Percentiles rank a stretch among this genome's conserved stretches.
These are phyloP conservation scores for Lontra canadensis DNA, from an alignment of 2,113 vertebrate genomes.

Conservation along the genomic window DNA sequence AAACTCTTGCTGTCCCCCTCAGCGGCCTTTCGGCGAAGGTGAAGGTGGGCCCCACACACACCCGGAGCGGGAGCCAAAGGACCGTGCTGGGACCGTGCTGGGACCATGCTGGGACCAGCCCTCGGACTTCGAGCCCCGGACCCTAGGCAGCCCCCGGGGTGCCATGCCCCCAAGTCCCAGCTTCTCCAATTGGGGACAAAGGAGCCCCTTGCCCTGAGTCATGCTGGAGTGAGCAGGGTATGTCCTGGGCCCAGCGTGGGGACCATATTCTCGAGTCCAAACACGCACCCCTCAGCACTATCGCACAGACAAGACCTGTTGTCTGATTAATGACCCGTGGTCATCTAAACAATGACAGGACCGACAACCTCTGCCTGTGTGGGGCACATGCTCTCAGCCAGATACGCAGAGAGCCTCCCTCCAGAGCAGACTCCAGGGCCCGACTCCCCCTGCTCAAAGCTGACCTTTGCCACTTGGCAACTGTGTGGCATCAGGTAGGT, in stretches of 20 bases:
- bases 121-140: neutral
- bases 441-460: rapidly evolving
- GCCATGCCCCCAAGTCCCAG: neutral
- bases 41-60: rapidly evolving
- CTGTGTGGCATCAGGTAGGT: rapidly evolving
- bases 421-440: neutral
- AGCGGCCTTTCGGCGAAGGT: rapidly evolving
- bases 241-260: rapidly evolving
- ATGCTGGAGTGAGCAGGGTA: neutral
- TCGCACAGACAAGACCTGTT: rapidly evolving
- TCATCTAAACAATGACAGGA: rapidly evolving
- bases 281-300: rapidly evolving
- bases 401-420: rapidly evolving
- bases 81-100: rapidly evolving
- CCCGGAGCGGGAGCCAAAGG: rapidly evolving
- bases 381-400: rapidly evolving
- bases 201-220: neutral
- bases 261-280: neutral
- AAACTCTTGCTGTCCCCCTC: rapidly evolving
- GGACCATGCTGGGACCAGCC: rapidly evolving
- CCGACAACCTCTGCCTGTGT: rapidly evolving
- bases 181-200: neutral
- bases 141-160: neutral
- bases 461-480: rapidly evolving
- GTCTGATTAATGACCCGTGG: rapidly evolving